Evolutionary conservation across 2,888 invertebrate genomes (phyloP), one percentile per base, ranked within the genome.

Genomic region (Iselma pallidipennis): DNA sequence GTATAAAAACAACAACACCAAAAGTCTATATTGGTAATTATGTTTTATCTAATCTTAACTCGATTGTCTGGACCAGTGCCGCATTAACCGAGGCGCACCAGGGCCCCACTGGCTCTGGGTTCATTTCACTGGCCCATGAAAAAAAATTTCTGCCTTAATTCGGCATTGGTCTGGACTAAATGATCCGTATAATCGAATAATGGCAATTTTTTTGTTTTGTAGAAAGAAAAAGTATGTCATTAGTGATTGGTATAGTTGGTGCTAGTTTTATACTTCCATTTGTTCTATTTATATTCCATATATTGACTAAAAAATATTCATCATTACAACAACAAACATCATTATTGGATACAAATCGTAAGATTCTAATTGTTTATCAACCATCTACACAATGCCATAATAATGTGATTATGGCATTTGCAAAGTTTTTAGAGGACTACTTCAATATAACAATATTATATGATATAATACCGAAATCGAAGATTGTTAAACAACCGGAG

Each of bases 231-330:
- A 69, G 72, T 42, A 72, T 69, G 14, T 71, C 70, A 5, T 52
- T 74, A n/a, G 72, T 73, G 0, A 73, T 75, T 45, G 75, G 75
- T 12, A 75, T 75, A n/a, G 74, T 75, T 23, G 74, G 75, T 4
- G 75, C 75, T 4, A 73, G 74, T 66, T 73, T 72, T 57, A 64
- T 75, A 14, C 68, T 74, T 14, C 74, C 74, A 1, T 72, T 71
- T 55, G 63, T 73, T 4, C 50, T 75, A 14, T 75, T 74, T 65
- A 58, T 68, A 26, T 70, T 75, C 49, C 72, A 72, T 52, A 67
- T 71, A 66, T 69, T 70, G 66, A 72, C 66, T 19, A 66, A 69
- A 48, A 63, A 66, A 57, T 69, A 65, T 50, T 55, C 51, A 4
- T 25, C 21, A 63, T 60, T 48, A 37, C 45, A 53, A 55, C 55